phyloP scores from a whole-genome alignment of 2,797 vertebrate genomes.

The Menidia menidia region DNA sequence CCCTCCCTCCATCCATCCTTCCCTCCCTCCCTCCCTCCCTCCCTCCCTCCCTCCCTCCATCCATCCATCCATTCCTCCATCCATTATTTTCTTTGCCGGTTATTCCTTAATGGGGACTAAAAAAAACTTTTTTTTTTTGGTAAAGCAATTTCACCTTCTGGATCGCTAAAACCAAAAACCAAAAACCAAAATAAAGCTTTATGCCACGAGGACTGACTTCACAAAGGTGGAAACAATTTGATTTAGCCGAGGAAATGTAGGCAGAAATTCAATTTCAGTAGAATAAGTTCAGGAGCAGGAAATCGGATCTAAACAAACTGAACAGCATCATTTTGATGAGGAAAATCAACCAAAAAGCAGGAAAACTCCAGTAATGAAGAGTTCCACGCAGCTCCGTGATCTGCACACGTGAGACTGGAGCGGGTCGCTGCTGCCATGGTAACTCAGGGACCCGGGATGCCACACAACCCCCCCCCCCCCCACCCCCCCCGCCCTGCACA shows the following conservation, averaged over 20 bases:
- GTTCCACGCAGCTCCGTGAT: background rate
- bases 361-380: background rate
- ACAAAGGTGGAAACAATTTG: background rate
- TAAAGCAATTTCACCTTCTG: too few species aligned
- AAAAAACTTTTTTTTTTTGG: too few species aligned
- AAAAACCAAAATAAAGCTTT: too few species aligned
- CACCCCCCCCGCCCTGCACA: too few species aligned
- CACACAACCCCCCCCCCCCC: conserved; percentile 40
- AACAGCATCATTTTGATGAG: background rate
- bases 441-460: conserved; percentile 44
- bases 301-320: background rate
- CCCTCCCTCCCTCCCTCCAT: too few species aligned
- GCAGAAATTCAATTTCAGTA: background rate
- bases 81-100: too few species aligned
- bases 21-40: too few species aligned
- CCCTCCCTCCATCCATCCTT: too few species aligned
- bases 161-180: too few species aligned
- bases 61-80: too few species aligned
- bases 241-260: too few species aligned
- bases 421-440: conserved; percentile 57
- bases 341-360: background rate
- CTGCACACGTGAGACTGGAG: background rate
- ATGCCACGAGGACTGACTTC: background rate
- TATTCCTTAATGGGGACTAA: too few species aligned
- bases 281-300: background rate